These are phyloP conservation scores for Drosophila oshimai DNA, from an alignment of 1,140 invertebrate species.

Conservation along the genomic window DNA sequence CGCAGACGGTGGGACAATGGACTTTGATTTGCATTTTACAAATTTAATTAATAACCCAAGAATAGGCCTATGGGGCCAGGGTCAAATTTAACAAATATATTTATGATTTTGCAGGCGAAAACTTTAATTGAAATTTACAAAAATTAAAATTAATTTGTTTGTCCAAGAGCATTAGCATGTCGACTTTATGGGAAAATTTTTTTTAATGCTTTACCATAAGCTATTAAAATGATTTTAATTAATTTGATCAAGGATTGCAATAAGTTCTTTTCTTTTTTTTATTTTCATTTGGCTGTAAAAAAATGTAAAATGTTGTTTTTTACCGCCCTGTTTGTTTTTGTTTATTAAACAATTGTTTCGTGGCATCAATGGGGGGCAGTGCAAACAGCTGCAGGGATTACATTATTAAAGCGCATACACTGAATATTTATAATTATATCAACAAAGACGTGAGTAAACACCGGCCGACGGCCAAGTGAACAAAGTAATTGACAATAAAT, in stretches of 20 bases:
- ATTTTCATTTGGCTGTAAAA: background rate
- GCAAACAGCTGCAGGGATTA: conserved; percentile 32
- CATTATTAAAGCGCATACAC: conserved; percentile 30
- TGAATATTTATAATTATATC: conserved; percentile 15
- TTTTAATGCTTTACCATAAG: background rate
- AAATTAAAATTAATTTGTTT: background rate
- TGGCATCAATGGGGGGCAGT: background rate
- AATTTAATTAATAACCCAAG: conserved; percentile 46
- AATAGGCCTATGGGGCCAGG: background rate
- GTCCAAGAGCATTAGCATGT: conserved; percentile 16
- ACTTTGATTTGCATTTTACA: conserved; percentile 50
- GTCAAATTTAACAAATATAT: background rate
- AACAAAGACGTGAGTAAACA: conserved; percentile 11
- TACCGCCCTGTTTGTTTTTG: conserved; percentile 22
- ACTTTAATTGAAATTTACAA: background rate
- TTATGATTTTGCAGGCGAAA: background rate
- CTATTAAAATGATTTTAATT: conserved; percentile 40
- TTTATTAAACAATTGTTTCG: conserved; percentile 34
- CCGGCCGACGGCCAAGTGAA: conserved; percentile 6
- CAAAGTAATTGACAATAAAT: conserved; percentile 33
- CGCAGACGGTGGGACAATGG: conserved; percentile 23
- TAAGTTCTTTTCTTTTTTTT: background rate
- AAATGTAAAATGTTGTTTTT: conserved; percentile 4
- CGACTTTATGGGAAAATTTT: background rate
- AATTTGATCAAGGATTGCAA: conserved; percentile 47